Evolutionary conservation across 2,113 vertebrate species (phyloP).

Genomic region (Cyanistes caeruleus): DNA sequence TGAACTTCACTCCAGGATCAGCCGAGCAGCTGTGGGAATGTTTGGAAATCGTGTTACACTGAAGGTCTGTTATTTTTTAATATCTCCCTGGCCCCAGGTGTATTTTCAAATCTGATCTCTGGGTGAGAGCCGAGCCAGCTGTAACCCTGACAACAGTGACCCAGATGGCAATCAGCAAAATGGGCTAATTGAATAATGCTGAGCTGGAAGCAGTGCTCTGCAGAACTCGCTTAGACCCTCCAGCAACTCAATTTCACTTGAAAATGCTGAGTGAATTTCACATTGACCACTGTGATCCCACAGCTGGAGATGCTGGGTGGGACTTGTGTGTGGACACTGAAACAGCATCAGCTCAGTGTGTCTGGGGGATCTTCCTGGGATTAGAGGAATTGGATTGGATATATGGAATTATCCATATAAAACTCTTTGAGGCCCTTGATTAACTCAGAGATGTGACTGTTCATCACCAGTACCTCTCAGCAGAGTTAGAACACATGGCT

Average conservation of each 20-base stretch:
- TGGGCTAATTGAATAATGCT: constrained; percentile 35
- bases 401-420: not conserved
- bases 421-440: not conserved
- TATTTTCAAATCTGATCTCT: constrained; percentile 1
- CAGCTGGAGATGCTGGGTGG: not conserved
- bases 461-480: not conserved
- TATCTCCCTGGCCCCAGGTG: not conserved
- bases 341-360: not conserved
- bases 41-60: not conserved
- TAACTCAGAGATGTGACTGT: not conserved
- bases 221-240: not conserved
- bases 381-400: not conserved
- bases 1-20: not conserved
- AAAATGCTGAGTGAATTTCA: not conserved
- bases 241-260: not conserved
- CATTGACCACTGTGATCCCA: not conserved
- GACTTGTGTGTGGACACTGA: not conserved
- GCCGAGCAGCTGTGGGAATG: not conserved
- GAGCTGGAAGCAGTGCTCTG: not conserved
- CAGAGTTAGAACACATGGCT: not conserved
- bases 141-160: constrained; percentile 28
- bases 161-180: constrained; percentile 40
- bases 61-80: not conserved
- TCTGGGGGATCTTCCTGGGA: not conserved
- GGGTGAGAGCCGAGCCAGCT: not conserved